These are phyloP conservation scores for Amphibalanus amphitrite DNA, from an alignment of 1,140 invertebrate genomes.

Conservation along the genomic window DNA sequence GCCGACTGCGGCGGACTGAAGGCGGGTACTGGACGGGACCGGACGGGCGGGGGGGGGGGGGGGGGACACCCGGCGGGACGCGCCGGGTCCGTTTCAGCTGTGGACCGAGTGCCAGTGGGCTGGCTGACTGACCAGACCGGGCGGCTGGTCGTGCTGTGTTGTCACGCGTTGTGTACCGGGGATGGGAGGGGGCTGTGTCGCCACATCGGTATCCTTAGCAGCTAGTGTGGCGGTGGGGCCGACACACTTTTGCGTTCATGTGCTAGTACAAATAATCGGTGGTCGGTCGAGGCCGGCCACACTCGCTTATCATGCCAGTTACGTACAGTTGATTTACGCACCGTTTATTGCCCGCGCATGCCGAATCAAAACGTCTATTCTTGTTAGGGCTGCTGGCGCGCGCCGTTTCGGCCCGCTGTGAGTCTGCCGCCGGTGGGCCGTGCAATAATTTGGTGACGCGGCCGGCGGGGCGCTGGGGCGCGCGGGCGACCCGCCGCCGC, in stretches of 20 bases:
- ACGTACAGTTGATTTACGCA: background rate
- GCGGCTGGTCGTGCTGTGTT: background rate
- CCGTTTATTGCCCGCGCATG: background rate
- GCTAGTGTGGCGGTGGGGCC: background rate
- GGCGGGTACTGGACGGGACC: too few relatives aligned
- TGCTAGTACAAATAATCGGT: background rate
- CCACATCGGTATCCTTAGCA: background rate
- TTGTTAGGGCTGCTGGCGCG: background rate
- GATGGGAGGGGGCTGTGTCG: background rate
- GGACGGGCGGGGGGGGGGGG: too few relatives aligned
- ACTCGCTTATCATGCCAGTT: background rate
- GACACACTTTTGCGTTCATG: background rate
- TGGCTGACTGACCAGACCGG: too few relatives aligned
- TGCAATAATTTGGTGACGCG: background rate
- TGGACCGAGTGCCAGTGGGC: background rate
- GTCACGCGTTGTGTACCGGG: background rate
- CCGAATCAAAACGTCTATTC: background rate
- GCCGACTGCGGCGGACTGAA: too few relatives aligned
- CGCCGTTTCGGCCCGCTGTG: too few relatives aligned
- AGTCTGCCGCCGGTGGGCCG: too few relatives aligned
- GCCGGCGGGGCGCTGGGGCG: too few relatives aligned
- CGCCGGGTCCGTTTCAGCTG: background rate
- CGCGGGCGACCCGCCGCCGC: too few relatives aligned
- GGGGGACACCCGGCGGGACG: too few relatives aligned
- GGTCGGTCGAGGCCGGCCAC: background rate